Evolutionary conservation across 2,113 vertebrate genomes (phyloP).

Genomic region (Ia io): DNA sequence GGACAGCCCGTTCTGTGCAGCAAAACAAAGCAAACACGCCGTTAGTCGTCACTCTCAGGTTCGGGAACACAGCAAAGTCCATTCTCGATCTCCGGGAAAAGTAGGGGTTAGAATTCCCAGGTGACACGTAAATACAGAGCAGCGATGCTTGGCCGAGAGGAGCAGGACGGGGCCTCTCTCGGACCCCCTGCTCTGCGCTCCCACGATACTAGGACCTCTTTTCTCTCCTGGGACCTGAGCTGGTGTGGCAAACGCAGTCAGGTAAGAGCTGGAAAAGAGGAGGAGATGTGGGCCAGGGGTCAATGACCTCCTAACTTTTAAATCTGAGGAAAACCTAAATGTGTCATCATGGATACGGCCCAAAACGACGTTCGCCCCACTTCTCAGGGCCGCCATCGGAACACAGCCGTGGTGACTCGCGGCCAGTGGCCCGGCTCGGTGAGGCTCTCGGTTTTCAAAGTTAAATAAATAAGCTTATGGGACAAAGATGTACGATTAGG

Average conservation of each 20-base stretch:
- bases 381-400: background rate
- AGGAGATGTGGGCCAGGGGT: background rate
- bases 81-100: background rate
- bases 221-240: background rate
- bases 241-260: background rate
- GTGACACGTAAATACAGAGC: background rate
- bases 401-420: background rate
- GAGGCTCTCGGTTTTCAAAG: background rate
- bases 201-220: background rate
- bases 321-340: background rate
- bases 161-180: background rate
- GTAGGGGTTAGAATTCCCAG: too few species aligned
- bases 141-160: background rate
- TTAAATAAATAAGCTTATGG: background rate
- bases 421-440: background rate
- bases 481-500: background rate
- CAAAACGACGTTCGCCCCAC: background rate
- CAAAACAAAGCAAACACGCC: background rate
- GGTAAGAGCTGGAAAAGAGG: background rate
- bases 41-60: background rate
- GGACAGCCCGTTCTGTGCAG: conserved; percentile 92
- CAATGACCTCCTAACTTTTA: background rate
- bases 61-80: background rate
- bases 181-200: background rate
- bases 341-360: background rate